Evolutionary conservation across 2,797 vertebrate species (phyloP), one percentile per base, ranked within the genome.

Genomic region (Moxostoma hubbsi): DNA sequence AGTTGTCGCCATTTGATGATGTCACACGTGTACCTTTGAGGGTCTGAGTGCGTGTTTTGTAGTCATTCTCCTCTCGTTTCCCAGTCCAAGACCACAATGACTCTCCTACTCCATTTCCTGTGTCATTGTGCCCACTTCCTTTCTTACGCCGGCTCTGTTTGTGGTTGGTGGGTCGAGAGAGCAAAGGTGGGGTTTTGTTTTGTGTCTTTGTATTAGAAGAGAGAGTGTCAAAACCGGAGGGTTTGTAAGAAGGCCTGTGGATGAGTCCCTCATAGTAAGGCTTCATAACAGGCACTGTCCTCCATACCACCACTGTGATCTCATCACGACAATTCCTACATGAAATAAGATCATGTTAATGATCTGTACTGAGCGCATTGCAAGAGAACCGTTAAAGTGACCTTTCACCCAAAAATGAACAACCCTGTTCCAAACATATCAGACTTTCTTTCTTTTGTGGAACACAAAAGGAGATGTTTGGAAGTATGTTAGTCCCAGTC

Each of bases 291-390:
- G 96, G 95, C 73, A 93, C 90, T 2, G 96, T 91, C 73, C 97
- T 93, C 96, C 96, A 96, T 45, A 98, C 95, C 9, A 96, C 94
- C 9, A 98, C 79, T 4, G 92, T 90, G 79, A 98, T 96, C 88
- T 96, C 94, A 1, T 90, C 89, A 0, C 91, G 92, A 54, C 96
- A 97, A 81, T 94, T 96, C 92, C 97, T 98, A 82, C 15, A 70
- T 9, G 49, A 53, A 61, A 12, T 53, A 53, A 62, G 51, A 59
- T 55, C 0, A 58, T 9, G 58, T 58, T 64, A 55, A 61, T 5
- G 4, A 68, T 70, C 43, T 69, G 9, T 2, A 73, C 18, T 69
- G 11, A 55, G 24, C 11, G 13, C 6, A 49, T 57, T 16, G 46
- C 2, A 12, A 47, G 11, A 47, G 77, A 49, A 15, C 3, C 7